Conservation (phyloP, 2,113 vertebrate species). For the Dendropsophus ebraccatus region DNA sequence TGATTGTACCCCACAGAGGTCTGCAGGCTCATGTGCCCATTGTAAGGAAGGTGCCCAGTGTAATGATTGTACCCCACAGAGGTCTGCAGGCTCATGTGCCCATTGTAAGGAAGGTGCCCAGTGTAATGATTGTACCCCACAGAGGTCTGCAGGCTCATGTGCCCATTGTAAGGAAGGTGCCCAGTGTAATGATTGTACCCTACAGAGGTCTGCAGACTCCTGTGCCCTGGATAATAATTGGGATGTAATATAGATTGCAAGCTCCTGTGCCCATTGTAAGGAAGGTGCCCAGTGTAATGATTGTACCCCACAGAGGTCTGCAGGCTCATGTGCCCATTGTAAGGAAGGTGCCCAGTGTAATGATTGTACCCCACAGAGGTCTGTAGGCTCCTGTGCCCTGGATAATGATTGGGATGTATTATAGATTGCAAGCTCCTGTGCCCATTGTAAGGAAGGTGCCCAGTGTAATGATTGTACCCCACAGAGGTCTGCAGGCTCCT, state of each 20-base stretch:
- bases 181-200: background rate
- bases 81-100: background rate
- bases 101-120: too few species aligned
- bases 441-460: background rate
- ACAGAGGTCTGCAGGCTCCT: background rate
- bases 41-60: too few species aligned
- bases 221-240: background rate
- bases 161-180: background rate
- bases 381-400: too few species aligned
- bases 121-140: background rate
- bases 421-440: background rate
- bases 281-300: background rate
- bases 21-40: too few species aligned
- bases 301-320: background rate
- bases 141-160: background rate
- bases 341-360: background rate
- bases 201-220: background rate
- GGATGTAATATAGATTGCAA: background rate
- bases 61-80: background rate
- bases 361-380: background rate
- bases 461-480: background rate
- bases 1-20: too few species aligned
- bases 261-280: background rate
- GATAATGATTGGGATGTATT: too few species aligned
- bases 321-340: background rate